Conservation (phyloP, 2,888 invertebrate species). For the Pristionchus maxplancki region DNA sequence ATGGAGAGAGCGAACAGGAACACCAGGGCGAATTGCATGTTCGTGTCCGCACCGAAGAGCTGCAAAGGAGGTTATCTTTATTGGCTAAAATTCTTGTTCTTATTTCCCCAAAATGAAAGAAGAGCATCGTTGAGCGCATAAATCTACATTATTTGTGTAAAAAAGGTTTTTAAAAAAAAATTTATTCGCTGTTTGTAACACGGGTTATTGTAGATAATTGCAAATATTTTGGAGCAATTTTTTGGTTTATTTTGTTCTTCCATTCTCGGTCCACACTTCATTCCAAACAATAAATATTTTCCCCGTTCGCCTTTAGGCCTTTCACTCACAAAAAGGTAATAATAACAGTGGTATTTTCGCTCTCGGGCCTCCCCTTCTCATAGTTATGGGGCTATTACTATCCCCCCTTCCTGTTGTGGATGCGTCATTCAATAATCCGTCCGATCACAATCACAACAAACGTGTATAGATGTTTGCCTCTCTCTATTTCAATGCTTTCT, state of each 20-base stretch:
- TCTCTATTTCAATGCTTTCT: too few relatives aligned
- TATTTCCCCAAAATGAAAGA: too few relatives aligned
- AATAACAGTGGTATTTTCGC: not conserved
- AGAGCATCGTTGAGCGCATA: too few relatives aligned
- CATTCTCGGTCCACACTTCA: not conserved
- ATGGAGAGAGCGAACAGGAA: not conserved
- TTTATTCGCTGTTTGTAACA: too few relatives aligned
- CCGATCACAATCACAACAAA: constrained; percentile 11
- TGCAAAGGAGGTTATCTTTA: not conserved
- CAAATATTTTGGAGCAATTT: not conserved
- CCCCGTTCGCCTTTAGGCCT: not conserved
- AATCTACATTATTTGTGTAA: too few relatives aligned
- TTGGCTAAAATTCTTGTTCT: too few relatives aligned
- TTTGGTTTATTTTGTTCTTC: not conserved
- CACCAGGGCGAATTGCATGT: not conserved
- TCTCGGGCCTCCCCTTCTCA: not conserved
- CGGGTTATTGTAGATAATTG: not conserved
- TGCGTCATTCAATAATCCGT: not conserved
- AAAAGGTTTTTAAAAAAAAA: too few relatives aligned
- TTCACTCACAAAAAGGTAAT: too few relatives aligned
- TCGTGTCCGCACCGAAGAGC: not conserved
- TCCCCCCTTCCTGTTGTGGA: not conserved
- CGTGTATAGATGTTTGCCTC: too few relatives aligned
- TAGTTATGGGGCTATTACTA: constrained; percentile 23
- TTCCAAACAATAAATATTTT: not conserved